Conservation (phyloP, 2,888 invertebrate genomes). For the Lapara coniferarum region DNA sequence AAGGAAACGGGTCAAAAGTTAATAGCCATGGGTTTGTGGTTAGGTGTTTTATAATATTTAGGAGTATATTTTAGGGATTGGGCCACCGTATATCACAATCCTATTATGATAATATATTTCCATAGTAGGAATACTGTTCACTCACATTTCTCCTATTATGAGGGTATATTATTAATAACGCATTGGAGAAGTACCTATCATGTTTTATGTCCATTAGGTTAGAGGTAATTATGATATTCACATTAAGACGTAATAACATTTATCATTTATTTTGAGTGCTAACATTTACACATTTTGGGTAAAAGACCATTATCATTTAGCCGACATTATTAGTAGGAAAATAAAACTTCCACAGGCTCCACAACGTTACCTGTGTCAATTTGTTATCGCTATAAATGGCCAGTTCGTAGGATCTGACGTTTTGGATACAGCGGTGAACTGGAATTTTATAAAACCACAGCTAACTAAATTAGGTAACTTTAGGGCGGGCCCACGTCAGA, state of each 20-base stretch:
- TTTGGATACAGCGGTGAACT: no score
- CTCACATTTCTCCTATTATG: not conserved
- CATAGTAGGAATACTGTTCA: not conserved
- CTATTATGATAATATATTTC: not conserved
- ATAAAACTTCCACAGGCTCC: not conserved
- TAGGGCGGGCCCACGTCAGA: no score
- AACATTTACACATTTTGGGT: slow-evolving; percentile 4
- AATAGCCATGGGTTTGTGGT: not conserved
- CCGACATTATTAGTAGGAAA: no score
- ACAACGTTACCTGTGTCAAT: not conserved
- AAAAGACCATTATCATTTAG: not conserved
- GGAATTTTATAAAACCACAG: no score
- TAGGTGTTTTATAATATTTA: not conserved
- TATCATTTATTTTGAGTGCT: slow-evolving; percentile 1
- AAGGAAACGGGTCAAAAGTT: not conserved
- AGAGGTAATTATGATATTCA: not conserved
- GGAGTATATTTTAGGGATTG: not conserved
- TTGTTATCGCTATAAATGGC: no score
- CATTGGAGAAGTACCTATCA: not conserved
- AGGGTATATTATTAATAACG: not conserved
- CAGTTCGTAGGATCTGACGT: no score
- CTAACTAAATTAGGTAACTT: no score
- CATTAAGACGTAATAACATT: not conserved
- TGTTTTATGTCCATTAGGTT: not conserved
- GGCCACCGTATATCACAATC: not conserved